Conservation (phyloP, 2,113 vertebrate genomes). For the Gulo gulo region DNA sequence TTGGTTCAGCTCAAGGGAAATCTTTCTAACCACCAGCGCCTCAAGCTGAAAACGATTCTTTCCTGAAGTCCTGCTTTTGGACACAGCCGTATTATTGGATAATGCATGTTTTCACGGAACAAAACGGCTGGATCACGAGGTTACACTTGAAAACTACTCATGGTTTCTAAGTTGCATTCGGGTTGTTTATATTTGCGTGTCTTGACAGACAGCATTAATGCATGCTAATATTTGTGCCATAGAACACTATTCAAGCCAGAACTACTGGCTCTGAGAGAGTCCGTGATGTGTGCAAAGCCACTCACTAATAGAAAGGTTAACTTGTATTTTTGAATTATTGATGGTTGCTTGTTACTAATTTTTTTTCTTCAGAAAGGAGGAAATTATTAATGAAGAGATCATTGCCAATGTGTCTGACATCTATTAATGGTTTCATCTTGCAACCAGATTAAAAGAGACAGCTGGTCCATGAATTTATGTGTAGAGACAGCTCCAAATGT, state of each 20-base stretch:
- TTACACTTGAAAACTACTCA: slow-evolving; percentile 22
- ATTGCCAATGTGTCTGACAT: slow-evolving; percentile 81
- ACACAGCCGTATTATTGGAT: background rate
- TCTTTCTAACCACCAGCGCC: background rate
- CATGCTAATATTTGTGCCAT: slow-evolving; percentile 58
- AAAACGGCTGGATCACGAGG: slow-evolving; percentile 50
- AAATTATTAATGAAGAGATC: slow-evolving; percentile 84
- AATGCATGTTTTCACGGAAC: background rate
- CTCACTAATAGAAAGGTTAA: slow-evolving; percentile 80
- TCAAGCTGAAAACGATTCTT: background rate
- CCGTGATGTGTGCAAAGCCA: slow-evolving; percentile 40
- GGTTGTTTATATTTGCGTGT: slow-evolving; percentile 57
- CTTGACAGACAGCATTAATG: slow-evolving; percentile 45
- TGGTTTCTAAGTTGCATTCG: slow-evolving; percentile 47
- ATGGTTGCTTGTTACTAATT: slow-evolving; percentile 78
- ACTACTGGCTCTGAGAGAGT: background rate
- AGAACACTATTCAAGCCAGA: slow-evolving; percentile 33
- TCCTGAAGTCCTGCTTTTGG: background rate
- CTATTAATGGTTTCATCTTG: slow-evolving; percentile 81
- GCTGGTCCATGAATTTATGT: slow-evolving; percentile 75
- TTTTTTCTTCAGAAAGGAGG: slow-evolving; percentile 76
- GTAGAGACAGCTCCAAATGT: slow-evolving; percentile 56
- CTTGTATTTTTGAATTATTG: slow-evolving; percentile 81
- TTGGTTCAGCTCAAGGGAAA: background rate
- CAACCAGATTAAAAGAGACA: slow-evolving; percentile 79